Base-by-base conservation (phyloP, 2,888 invertebrate genomes). In the Chironomus riparius region DNA sequence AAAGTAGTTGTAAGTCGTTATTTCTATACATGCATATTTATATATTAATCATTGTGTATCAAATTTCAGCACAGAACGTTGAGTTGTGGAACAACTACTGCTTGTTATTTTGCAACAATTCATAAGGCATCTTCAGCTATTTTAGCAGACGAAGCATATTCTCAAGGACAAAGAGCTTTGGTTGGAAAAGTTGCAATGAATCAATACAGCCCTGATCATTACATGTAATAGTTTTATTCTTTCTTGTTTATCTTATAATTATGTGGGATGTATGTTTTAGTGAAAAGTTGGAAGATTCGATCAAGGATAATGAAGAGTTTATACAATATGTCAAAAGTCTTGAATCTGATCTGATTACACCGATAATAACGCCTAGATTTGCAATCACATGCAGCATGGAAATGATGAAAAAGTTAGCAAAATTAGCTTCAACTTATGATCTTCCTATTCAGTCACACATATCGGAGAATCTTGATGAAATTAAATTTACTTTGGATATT, bases 361-460 rank as follows among this genome's bases (percentile, higher is more conserved):
- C 95, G 0, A 86, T 92, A 4, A 88, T 97, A 47, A 94, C 95
- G 1, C 96, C 96, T 62, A 86, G 93, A 80, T 96, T 95, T 85
- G 95, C 94, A 3, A 81, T 94, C 18, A 91, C 92, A 79, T 93
- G 95, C 81, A 88, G 90, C 77, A 86, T 86, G 80, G 84, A 88
- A n/a, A 85, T 94, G 5, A 88, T 96, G 87, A 85, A 83, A 76
- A 85, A 87, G 28, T 84, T 97, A 22, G 90, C 89, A 2, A 81
- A 86, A 73, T 84, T 96, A 74, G 92, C 95, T 0, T 84, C 85
- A 69, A 85, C 88, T 79, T 86, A 89, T 79, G 83, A 91, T 80
- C 85, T 94, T 76, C 88, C 88, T 77, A 88, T 95, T 79, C 95
- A 94, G 92, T 93, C 91, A 74, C 96, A 97, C 81, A 88, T 96